Conservation (phyloP, 2,888 invertebrate genomes). For the Dicyrtoma fusca region DNA sequence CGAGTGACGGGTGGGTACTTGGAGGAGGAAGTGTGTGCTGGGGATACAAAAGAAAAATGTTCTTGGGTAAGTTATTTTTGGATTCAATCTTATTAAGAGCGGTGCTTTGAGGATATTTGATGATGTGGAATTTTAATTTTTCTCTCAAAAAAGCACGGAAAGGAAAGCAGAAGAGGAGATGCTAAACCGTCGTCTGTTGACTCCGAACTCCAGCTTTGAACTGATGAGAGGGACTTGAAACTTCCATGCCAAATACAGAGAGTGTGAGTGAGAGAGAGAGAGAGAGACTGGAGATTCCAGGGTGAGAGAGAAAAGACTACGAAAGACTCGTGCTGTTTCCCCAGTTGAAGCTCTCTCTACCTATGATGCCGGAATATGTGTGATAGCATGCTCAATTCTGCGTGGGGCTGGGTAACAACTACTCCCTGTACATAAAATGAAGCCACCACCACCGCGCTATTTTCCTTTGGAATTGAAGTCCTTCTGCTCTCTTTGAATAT, state of each 20-base stretch:
- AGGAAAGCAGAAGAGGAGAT: constrained; percentile 25
- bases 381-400: neutral
- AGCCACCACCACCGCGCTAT: constrained; percentile 2
- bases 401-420: neutral
- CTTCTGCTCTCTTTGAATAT: too few relatives aligned
- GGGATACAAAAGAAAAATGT: too few relatives aligned
- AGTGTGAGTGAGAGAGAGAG: neutral
- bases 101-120: too few relatives aligned
- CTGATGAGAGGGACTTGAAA: constrained; percentile 16
- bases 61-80: too few relatives aligned
- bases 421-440: constrained; percentile 10
- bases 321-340: constrained; percentile 3
- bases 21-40: too few relatives aligned
- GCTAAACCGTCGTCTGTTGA: constrained; percentile 25
- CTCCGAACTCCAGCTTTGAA: constrained; percentile 27
- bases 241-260: constrained; percentile 13
- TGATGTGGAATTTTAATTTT: too few relatives aligned
- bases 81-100: too few relatives aligned
- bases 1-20: too few relatives aligned
- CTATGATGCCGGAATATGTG: constrained; percentile 7
- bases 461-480: too few relatives aligned
- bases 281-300: constrained; percentile 22
- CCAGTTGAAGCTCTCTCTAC: neutral
- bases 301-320: constrained; percentile 1
- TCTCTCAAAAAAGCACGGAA: neutral